These are phyloP conservation scores for Pardosa pseudoannulata DNA, from an alignment of 2,888 invertebrate genomes.

Conservation along the genomic window DNA sequence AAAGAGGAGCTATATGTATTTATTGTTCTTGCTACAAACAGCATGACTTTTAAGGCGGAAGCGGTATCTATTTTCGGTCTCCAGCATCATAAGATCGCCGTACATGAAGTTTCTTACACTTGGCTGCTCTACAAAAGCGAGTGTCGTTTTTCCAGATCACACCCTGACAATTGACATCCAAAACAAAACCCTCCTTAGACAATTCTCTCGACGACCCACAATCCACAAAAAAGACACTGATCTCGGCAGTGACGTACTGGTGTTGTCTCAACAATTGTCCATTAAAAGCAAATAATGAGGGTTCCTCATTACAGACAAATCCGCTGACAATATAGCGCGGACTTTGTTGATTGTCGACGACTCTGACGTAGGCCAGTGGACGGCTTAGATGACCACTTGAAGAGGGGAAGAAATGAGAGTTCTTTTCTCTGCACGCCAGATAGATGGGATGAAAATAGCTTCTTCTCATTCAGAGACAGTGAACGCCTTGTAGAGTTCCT, in stretches of 20 bases:
- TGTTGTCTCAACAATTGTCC: constrained; percentile 17
- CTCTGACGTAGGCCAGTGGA: constrained; percentile 15
- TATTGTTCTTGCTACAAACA: too few species aligned
- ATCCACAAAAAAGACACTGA: background rate
- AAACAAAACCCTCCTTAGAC: constrained; percentile 8
- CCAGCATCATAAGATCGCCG: background rate
- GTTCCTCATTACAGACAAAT: constrained; percentile 3
- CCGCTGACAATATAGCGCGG: constrained; percentile 7
- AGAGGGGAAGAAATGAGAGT: background rate
- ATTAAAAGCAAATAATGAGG: constrained; percentile 5
- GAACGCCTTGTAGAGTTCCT: constrained; percentile 30
- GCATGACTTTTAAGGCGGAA: too few species aligned
- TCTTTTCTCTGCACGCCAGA: constrained; percentile 17
- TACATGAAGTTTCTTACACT: background rate
- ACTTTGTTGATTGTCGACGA: constrained; percentile 6
- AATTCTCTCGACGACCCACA: background rate
- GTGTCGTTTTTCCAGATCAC: constrained; percentile 10
- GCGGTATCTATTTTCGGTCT: background rate
- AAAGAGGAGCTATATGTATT: too few species aligned
- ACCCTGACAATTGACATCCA: constrained; percentile 5
- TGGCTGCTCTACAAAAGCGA: background rate
- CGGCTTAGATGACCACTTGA: constrained; percentile 11
- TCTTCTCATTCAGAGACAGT: constrained; percentile 29
- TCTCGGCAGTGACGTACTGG: background rate
- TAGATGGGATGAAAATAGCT: constrained; percentile 54